Evolutionary conservation across 1,140 invertebrate genomes (phyloP), one percentile per base, ranked within the genome.

Genomic region (Achroia grisella): DNA sequence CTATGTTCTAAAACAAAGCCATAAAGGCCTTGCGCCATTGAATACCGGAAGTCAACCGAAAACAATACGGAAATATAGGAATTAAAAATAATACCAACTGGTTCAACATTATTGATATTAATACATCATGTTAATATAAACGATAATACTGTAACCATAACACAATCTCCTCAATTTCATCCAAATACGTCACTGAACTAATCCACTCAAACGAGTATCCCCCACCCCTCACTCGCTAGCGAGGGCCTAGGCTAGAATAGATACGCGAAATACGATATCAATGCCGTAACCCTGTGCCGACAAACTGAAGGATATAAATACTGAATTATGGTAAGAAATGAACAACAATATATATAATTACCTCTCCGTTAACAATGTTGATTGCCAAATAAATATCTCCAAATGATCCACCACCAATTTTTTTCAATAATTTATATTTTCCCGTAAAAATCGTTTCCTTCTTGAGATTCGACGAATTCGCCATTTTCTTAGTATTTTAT

Each of bases 381-480:
- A 98, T 97, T 60, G 95, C 97, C 65, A 99, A 89, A 87, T 97
- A 99, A 76, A 99, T 99, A 87, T 99, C 97, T 77, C 98, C 98
- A 87, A 99, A 99, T 4, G 97, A 98, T 54, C 98, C 98, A 77
- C 95, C 97, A 76, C 87, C 98, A 75, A 99, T 98, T 90, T 98
- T 98, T 58, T 97, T 90, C 71, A 97, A 93, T 65, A 99, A 89
- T 78, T 96, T 93, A 88, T 99, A 99, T 86, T 97, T 97, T 74
- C 91, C 92, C 71, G 93, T 95, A 66, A 97, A 93, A 43, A 67
- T 44, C 32, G 48, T 41, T 46, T 64, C 63, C 34, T 45, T 52
- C 42, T 51, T 53, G 51, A 63, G 60, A 35, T 36, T 44, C 46
- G 58, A 58, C 62, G 61, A 17, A 39, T 1, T 39, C 36, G 31